phyloP scores from a whole-genome alignment of 2,797 vertebrate species.

The Sebastes oblongus region DNA sequence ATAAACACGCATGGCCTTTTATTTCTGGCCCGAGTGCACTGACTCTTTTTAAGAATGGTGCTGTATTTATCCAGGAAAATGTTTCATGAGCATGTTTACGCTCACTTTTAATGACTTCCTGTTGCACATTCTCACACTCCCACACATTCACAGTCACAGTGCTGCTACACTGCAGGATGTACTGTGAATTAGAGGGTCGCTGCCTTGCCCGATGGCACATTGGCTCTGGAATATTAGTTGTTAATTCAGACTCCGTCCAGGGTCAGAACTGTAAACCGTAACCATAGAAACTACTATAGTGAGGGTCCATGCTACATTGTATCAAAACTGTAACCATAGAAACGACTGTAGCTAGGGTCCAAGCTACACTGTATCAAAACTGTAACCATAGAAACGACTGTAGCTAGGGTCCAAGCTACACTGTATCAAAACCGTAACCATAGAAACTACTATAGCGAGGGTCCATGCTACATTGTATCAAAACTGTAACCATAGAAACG shows the following conservation, averaged over 20 bases:
- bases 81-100: conserved; percentile 64
- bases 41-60: conserved; percentile 59
- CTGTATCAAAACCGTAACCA: not conserved
- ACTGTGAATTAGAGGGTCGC: conserved; percentile 12
- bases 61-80: conserved; percentile 59
- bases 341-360: fast-evolving
- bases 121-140: conserved; percentile 69
- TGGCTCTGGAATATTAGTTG: not conserved
- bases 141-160: conserved; percentile 32
- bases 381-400: not conserved
- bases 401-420: not conserved
- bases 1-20: conserved; percentile 59
- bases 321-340: not conserved
- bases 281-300: not conserved
- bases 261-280: not conserved
- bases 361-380: not conserved
- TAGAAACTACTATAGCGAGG: not conserved
- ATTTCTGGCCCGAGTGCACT: conserved; percentile 43
- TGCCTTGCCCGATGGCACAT: conserved; percentile 13
- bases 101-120: conserved; percentile 70
- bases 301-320: not conserved
- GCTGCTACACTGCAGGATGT: not conserved
- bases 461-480: not conserved
- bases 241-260: not conserved
- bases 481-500: not conserved